Base-by-base conservation (phyloP, 2,797 vertebrate genomes). In the Borostomias antarcticus region DNA sequence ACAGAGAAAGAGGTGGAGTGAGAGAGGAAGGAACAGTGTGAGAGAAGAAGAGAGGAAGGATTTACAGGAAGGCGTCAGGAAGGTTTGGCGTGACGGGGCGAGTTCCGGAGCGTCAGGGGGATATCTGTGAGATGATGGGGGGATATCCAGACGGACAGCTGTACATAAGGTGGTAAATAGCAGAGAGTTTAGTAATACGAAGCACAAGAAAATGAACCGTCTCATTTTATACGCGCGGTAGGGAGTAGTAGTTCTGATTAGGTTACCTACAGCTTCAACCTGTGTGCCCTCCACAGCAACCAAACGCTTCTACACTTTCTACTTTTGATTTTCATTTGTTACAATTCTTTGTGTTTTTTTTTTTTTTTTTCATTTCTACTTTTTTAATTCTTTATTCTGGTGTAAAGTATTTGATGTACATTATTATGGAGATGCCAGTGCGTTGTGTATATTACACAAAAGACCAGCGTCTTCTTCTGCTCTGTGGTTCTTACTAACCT, bases 321-420 rank as follows among this genome's bases (percentile, higher is more conserved):
- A 87, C 79, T 61, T 83, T 77, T 72, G 80, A 33, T 68, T 72
- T 63, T 58, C 37, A 75, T 77, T 82, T 77, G 45, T 53, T 45
- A 69, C 47, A 23, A 68, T 76, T 69, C 58, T 78, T 71, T 73
- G 56, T 73, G 68, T 79, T 76, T 90, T 78, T 85, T 81, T 86
- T 89, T 92, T 73, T 57, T 73, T 69, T 79, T 76, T 90, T 78
- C 84, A 82, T 86, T 89, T 92, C 79, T 90, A 90, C 81, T 92
- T 93, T 94, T 91, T 88, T 87, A 85, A 88, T 91, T 88, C 93
- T 83, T 30, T 90, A 93, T 94, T 95, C 94, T 92, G 92, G 94
- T 98, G 96, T 98, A 96, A 95, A 98, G 94, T 97, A 96, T 95
- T 96, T 93, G 94, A 95, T 95, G 97, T 98, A 97, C 94, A 97